Evolutionary conservation across 2,888 invertebrate genomes (phyloP).

Genomic region (Agrotis exclamationis): DNA sequence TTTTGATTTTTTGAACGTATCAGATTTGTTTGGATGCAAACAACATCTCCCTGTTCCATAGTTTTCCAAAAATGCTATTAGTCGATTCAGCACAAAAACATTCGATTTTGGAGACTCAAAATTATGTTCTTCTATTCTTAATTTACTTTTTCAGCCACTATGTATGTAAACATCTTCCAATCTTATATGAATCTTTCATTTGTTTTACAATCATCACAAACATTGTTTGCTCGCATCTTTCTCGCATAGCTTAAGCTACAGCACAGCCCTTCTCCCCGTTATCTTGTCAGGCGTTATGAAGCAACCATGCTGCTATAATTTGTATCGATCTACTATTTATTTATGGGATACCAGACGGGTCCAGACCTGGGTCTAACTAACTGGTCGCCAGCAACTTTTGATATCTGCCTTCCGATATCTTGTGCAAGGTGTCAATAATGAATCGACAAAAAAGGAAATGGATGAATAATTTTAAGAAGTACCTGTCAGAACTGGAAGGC

Average conservation of each 20-base stretch:
- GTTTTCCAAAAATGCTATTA: too few relatives aligned
- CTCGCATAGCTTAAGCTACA: constrained; percentile 32
- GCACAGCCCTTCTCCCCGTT: constrained; percentile 16
- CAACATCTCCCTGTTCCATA: too few relatives aligned
- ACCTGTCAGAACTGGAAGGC: too few relatives aligned
- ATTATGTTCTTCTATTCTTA: too few relatives aligned
- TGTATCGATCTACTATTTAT: constrained; percentile 77
- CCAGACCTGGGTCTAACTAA: constrained; percentile 52
- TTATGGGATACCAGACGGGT: constrained; percentile 73
- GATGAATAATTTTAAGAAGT: too few relatives aligned
- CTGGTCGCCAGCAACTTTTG: constrained; percentile 36
- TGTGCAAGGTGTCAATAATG: neutral
- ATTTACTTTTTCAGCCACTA: neutral
- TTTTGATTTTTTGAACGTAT: neutral
- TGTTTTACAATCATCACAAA: neutral
- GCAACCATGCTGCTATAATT: constrained; percentile 78
- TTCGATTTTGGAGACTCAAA: neutral
- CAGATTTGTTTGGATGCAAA: too few relatives aligned
- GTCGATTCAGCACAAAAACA: too few relatives aligned
- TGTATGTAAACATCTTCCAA: neutral
- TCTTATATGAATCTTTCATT: neutral
- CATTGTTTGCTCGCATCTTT: neutral
- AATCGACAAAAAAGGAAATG: too few relatives aligned
- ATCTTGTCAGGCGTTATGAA: constrained; percentile 73
- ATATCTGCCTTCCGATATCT: constrained; percentile 31